A percentile compares a stretch with the other conserved stretches of the same genome.
Evolutionary conservation across 1,140 invertebrate genomes (phyloP).

Genomic region (Camponotus vicinus): DNA sequence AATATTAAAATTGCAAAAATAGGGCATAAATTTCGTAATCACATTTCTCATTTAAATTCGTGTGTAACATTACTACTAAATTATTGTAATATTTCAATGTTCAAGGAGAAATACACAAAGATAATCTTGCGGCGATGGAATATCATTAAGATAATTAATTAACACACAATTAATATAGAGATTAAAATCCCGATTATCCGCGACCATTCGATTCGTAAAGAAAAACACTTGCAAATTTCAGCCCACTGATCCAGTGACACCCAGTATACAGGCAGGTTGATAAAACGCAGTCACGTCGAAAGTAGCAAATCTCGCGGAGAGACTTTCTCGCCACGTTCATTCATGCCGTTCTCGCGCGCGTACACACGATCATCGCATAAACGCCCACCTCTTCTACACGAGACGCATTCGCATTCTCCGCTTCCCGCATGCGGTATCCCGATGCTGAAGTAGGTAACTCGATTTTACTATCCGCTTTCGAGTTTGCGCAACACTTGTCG

Average conservation of each 20-base stretch:
- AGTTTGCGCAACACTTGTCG: conserved; percentile 55
- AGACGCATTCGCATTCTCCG: conserved; percentile 49
- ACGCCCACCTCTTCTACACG: conserved; percentile 6
- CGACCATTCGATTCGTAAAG: not conserved
- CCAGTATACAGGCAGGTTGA: not conserved
- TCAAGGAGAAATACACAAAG: not conserved
- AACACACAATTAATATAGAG: not conserved
- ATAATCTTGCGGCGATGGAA: not conserved
- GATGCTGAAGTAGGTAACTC: conserved; percentile 58
- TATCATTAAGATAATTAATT: not conserved
- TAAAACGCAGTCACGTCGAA: conserved; percentile 46
- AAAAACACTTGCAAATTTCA: conserved; percentile 4
- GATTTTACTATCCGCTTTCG: conserved; percentile 60
- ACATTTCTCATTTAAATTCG: not conserved
- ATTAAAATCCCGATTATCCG: too few species aligned
- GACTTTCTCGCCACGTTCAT: conserved; percentile 54
- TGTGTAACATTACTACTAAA: not conserved
- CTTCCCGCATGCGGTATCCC: conserved; percentile 41
- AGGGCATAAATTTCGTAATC: not conserved
- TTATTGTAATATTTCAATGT: not conserved
- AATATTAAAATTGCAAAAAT: not conserved
- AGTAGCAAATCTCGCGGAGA: conserved; percentile 57
- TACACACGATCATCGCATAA: conserved; percentile 38
- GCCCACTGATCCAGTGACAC: conserved; percentile 42
- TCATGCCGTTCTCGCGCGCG: conserved; percentile 55